These are phyloP conservation scores for Isichthys henryi DNA, from an alignment of 2,113 vertebrate species.

Conservation along the genomic window DNA sequence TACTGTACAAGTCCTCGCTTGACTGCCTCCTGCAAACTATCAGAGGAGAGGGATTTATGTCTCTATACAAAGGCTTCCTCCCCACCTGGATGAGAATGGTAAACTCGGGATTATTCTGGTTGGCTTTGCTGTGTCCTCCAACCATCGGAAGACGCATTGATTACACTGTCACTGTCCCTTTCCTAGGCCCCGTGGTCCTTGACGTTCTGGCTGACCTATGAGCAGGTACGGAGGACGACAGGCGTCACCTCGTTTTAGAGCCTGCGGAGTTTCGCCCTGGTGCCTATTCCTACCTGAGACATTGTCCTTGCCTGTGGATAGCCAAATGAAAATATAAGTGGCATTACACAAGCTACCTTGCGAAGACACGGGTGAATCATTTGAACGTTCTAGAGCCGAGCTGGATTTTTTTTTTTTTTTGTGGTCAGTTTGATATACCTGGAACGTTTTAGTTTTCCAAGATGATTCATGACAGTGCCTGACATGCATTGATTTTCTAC, in stretches of 20 bases:
- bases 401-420: background rate
- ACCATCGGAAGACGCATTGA: background rate
- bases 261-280: background rate
- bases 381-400: background rate
- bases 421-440: background rate
- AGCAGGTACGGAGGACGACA: slow-evolving; percentile 68
- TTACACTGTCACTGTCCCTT: slow-evolving; percentile 42
- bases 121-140: slow-evolving; percentile 16
- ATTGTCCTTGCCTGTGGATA: background rate
- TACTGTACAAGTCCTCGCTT: slow-evolving; percentile 69
- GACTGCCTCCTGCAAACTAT: slow-evolving; percentile 71
- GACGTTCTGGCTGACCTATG: slow-evolving; percentile 79
- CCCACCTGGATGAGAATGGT: slow-evolving; percentile 82
- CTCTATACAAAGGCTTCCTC: slow-evolving; percentile 77
- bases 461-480: background rate
- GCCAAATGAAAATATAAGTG: background rate
- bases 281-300: slow-evolving; percentile 6
- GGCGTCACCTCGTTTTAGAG: slow-evolving; percentile 70
- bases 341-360: background rate
- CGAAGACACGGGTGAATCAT: background rate
- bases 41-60: slow-evolving; percentile 66
- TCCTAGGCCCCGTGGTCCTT: slow-evolving; percentile 78
- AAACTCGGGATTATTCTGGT: slow-evolving; percentile 28
- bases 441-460: background rate
- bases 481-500: background rate